A percentile compares a stretch with the other conserved stretches of the same genome.
Evolutionary conservation across 2,797 vertebrate genomes (phyloP).

Genomic region (Gallirallus australis): DNA sequence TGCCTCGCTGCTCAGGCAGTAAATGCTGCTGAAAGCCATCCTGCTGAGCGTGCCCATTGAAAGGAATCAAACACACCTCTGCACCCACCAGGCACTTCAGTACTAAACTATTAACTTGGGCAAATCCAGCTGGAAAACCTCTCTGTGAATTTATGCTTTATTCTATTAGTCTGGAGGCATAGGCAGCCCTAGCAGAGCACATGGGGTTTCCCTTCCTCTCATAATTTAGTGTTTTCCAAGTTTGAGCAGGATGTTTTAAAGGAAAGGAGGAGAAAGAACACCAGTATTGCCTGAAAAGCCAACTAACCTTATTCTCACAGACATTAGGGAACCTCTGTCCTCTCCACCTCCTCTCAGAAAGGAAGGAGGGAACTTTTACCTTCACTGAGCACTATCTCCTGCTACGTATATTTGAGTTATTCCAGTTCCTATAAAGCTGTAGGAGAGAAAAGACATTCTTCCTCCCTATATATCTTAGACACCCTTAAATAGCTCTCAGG

Average conservation of each 20-base stretch:
- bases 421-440: not conserved
- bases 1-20: not conserved
- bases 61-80: not conserved
- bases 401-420: not conserved
- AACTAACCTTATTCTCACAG: not conserved
- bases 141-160: not conserved
- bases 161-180: fast-evolving
- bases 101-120: not conserved
- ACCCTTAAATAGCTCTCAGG: not conserved
- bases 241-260: not conserved
- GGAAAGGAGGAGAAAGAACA: not conserved
- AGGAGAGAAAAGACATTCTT: not conserved
- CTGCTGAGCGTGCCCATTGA: not conserved
- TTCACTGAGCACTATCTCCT: not conserved
- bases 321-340: not conserved
- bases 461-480: not conserved
- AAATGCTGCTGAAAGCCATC: not conserved
- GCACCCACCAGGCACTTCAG: not conserved
- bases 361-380: not conserved
- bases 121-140: not conserved
- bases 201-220: not conserved
- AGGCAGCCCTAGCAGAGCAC: not conserved
- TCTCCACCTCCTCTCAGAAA: not conserved
- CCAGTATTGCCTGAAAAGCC: not conserved
- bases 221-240: not conserved